Evolutionary conservation across 1,140 invertebrate species (phyloP), one percentile per base, ranked within the genome.

Genomic region (Bombus terrestris): DNA sequence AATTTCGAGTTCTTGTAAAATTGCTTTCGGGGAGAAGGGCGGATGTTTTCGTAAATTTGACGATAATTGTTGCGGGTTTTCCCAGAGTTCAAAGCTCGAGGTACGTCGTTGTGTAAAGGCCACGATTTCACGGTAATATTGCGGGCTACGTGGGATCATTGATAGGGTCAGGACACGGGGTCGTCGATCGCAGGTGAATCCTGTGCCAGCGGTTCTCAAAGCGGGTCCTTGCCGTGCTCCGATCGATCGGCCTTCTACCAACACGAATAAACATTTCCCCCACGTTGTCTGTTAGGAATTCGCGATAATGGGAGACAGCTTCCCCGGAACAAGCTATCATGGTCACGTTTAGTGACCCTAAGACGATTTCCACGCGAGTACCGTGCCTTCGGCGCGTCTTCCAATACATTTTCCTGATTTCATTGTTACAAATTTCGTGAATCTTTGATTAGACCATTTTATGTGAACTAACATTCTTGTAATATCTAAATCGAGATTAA

Each of bases 121-220:
- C n/a, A 59, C 78, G 84, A 85, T 80, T 75, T 81, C 78, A 74
- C 35, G 84, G 79, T 53, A 81, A 85, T 81, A 39, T 74, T 59
- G 25, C 62, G 68, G 57, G 22, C 41, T 81, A 71, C 68, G 72
- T 75, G 84, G 80, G 88, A 90, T 88, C 89, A 84, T 88, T 90
- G 86, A 86, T 78, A 90, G 87, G 89, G 86, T 86, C 89, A 84
- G 89, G 82, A 89, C 89, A 81, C 80, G 88, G 76, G 89, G 89
- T 90, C 89, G 89, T 90, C 83, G 89, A 82, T 90, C 89, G 88
- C 89, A 90, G 86, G 89, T 90, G 88, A 90, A 81, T 90, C 86
- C 89, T 90, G 86, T 35, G 81, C 66, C 89, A 90, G 89, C 10
- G 89, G 89, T 83, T 90, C 89, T 90, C 81, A 78, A 77, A 72